These are phyloP conservation scores for Apaloderma vittatum DNA, from an alignment of 2,113 vertebrate genomes.

Conservation along the genomic window DNA sequence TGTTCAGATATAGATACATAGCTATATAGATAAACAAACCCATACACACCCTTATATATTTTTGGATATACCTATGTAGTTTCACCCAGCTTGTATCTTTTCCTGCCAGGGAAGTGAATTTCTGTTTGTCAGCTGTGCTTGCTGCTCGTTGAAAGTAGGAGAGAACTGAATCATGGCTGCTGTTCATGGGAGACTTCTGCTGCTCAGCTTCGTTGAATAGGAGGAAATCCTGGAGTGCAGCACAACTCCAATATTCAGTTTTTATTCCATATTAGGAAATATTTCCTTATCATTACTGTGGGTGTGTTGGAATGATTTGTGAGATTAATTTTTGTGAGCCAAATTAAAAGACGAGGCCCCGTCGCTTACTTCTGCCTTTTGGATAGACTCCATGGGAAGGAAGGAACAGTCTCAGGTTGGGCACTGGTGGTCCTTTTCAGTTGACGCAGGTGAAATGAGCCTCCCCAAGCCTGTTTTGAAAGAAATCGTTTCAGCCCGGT, in stretches of 20 bases:
- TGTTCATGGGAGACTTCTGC: slow-evolving; percentile 37
- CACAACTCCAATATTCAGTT: slow-evolving; percentile 50
- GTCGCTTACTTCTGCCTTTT: accelerated
- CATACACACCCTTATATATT: not conserved
- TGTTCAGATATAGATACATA: too few species aligned
- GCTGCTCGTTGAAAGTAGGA: not conserved
- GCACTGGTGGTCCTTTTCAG: too few species aligned
- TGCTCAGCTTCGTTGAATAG: slow-evolving; percentile 41
- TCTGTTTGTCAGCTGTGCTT: not conserved
- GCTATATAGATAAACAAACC: not conserved
- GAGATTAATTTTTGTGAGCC: not conserved
- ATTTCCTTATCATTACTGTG: slow-evolving; percentile 51
- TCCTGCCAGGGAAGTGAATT: not conserved
- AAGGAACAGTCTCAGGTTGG: not conserved
- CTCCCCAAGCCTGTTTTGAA: not conserved
- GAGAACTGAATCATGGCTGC: not conserved
- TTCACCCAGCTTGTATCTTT: not conserved
- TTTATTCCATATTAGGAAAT: slow-evolving; percentile 76
- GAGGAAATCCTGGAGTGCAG: slow-evolving; percentile 73
- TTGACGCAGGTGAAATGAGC: not conserved
- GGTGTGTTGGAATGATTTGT: not conserved
- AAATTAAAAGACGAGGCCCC: not conserved
- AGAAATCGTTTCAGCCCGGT: accelerated
- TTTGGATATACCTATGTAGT: not conserved
- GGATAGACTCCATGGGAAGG: not conserved